Conservation (phyloP, 2,888 invertebrate genomes). For the Drosophila greeni region DNA sequence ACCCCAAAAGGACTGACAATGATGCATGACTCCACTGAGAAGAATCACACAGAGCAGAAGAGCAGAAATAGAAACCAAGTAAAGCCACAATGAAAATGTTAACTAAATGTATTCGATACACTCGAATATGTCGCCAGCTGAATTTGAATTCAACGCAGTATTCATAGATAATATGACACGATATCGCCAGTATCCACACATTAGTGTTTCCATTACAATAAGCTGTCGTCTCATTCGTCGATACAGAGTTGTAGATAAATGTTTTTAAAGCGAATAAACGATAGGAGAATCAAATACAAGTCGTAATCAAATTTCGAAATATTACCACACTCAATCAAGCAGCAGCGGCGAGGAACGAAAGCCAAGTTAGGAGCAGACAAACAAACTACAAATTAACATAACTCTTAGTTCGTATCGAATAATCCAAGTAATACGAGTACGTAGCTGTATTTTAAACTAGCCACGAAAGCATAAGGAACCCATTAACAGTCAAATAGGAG, state of each 20-base stretch:
- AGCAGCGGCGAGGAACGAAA: slow-evolving; percentile 15
- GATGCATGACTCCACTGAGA: slow-evolving; percentile 31
- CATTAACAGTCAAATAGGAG: slow-evolving; percentile 31
- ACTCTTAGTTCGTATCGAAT: slow-evolving; percentile 52
- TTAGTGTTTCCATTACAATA: slow-evolving; percentile 67
- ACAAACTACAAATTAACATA: slow-evolving; percentile 64
- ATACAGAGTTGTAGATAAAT: slow-evolving; percentile 64
- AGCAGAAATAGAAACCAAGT: slow-evolving; percentile 24
- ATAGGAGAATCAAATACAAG: slow-evolving; percentile 65
- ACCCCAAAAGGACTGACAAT: slow-evolving; percentile 60
- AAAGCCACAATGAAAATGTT: slow-evolving; percentile 62
- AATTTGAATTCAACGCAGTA: slow-evolving; percentile 55
- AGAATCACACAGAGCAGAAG: slow-evolving; percentile 7
- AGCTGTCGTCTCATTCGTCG: slow-evolving; percentile 69
- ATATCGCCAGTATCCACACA: slow-evolving; percentile 50
- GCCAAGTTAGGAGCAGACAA: slow-evolving; percentile 58
- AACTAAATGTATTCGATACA: slow-evolving; percentile 71
- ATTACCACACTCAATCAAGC: slow-evolving; percentile 41
- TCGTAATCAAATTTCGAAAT: slow-evolving; percentile 66
- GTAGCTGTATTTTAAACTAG: slow-evolving; percentile 70
- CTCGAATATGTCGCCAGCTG: slow-evolving; percentile 57
- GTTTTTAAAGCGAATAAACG: slow-evolving; percentile 56
- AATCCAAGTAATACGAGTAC: slow-evolving; percentile 52
- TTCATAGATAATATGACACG: slow-evolving; percentile 61
- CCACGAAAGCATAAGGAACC: slow-evolving; percentile 48